Evolutionary conservation across 2,113 vertebrate genomes (phyloP).

Genomic region (Numida meleagris): DNA sequence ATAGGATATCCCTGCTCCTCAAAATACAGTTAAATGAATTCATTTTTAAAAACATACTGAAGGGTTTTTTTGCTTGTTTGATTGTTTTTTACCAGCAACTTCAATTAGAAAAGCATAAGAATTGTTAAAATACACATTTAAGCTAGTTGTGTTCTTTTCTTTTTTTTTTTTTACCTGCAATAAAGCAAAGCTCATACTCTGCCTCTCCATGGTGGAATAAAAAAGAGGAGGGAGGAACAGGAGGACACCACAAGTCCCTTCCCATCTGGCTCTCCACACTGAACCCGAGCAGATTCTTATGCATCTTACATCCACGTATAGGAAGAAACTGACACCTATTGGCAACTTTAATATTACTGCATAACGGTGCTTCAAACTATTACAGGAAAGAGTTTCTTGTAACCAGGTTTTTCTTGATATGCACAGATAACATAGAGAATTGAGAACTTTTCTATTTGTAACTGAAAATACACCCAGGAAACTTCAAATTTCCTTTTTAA

Average conservation of each 20-base stretch:
- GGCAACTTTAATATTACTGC: slow-evolving; percentile 66
- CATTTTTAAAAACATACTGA: background rate
- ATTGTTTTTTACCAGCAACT: background rate
- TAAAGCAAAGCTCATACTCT: background rate
- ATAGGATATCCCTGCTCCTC: rapidly evolving
- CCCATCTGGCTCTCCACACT: background rate
- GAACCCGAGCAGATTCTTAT: background rate
- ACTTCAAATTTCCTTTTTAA: background rate
- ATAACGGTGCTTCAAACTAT: background rate
- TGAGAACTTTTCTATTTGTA: background rate
- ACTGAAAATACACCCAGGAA: background rate
- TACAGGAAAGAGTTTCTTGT: background rate
- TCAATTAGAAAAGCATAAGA: background rate
- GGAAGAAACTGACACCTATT: slow-evolving; percentile 75
- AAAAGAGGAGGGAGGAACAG: background rate
- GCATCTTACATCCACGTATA: background rate
- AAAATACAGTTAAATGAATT: background rate
- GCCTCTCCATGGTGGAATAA: background rate
- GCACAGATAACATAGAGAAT: background rate
- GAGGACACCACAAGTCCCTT: background rate
- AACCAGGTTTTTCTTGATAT: background rate
- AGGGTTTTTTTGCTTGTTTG: too few species aligned
- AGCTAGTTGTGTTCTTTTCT: rapidly evolving
- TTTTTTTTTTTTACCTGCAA: background rate
- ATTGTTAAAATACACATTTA: background rate